Evolutionary conservation across 2,113 vertebrate species (phyloP), one percentile per base, ranked within the genome.

Genomic region (Microcebus ravelobensis): DNA sequence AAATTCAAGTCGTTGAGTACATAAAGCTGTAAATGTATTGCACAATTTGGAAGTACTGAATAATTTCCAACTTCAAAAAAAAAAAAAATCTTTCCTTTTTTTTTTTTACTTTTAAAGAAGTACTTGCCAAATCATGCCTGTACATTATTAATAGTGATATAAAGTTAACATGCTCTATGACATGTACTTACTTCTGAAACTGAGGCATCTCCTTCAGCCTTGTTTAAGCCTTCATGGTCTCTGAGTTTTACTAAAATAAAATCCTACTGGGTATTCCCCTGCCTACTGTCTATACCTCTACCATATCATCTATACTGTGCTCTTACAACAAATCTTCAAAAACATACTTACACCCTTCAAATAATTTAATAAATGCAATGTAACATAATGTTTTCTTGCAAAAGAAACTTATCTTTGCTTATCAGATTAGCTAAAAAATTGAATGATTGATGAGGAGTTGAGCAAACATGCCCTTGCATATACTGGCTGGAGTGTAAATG

Each of bases 1-100:
- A 96, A 94, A 95, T 91, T 86, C 95, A 93, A 93, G 55, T 81
- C 87, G n/a, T 87, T 91, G 85, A 86, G 91, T 91, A 85, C 73
- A 80, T 65, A 96, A 95, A 73, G 25, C 25, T 31, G 94, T 94
- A 91, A 94, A 90, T 94, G n/a, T 91, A 89, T 52, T 80, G 20
- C 27, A 85, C 4, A 52, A 55, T 89, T 95, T 96, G 63, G 18
- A 95, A 21, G 27, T 87, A 90, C 20, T 45, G 55, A 45, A 91
- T 71, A 48, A 74, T 89, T 95, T 95, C 29, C 90, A 97, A 91
- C 77, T 89, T 65, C 23, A 86, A 86, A 76, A 73, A 67, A 76
- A 73, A 67, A 31, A 57, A 31, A 55, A 55, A 52, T 52, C 52
- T 55, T 55, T 39, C 15, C 50, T 55, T 57, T 57, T 55, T 90